These are phyloP conservation scores for Festucalex cinctus DNA, from an alignment of 2,113 vertebrate species.

Conservation along the genomic window DNA sequence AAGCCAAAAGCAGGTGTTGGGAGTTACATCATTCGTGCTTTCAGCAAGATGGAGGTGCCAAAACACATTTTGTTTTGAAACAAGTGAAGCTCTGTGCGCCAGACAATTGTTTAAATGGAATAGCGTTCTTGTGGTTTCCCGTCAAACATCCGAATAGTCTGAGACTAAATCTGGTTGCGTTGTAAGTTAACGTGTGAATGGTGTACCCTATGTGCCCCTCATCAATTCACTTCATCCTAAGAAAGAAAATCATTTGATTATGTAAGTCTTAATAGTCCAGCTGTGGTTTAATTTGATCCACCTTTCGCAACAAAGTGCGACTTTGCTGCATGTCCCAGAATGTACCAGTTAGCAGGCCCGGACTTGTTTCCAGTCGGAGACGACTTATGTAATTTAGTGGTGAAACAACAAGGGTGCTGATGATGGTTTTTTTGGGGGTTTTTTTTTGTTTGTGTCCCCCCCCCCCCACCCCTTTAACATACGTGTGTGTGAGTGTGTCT, in stretches of 20 bases:
- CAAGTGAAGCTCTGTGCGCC: slow-evolving; percentile 7
- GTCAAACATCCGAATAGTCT: neutral
- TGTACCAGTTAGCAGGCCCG: neutral
- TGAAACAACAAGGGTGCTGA: slow-evolving; percentile 1
- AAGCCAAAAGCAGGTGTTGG: slow-evolving; percentile 44
- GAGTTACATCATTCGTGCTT: slow-evolving; percentile 47
- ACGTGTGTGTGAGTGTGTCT: no score
- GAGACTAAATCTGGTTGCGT: neutral
- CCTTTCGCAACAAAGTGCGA: neutral
- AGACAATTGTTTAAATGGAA: neutral
- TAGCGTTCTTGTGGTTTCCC: slow-evolving; percentile 1
- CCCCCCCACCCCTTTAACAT: no score
- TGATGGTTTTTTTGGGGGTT: no score
- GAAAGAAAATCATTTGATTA: neutral
- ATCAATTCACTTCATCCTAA: neutral
- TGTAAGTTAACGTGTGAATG: neutral
- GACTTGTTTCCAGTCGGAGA: slow-evolving; percentile 4
- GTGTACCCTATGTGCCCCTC: neutral
- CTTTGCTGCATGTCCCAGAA: neutral
- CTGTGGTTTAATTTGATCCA: neutral
- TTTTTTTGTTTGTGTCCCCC: no score
- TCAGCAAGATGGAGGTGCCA: slow-evolving; percentile 30
- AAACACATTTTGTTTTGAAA: slow-evolving; percentile 20
- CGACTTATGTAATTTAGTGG: slow-evolving; percentile 1
- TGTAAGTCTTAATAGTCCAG: neutral